Evolutionary conservation across 2,888 invertebrate genomes (phyloP).

Genomic region (Eremobia ochroleuca): DNA sequence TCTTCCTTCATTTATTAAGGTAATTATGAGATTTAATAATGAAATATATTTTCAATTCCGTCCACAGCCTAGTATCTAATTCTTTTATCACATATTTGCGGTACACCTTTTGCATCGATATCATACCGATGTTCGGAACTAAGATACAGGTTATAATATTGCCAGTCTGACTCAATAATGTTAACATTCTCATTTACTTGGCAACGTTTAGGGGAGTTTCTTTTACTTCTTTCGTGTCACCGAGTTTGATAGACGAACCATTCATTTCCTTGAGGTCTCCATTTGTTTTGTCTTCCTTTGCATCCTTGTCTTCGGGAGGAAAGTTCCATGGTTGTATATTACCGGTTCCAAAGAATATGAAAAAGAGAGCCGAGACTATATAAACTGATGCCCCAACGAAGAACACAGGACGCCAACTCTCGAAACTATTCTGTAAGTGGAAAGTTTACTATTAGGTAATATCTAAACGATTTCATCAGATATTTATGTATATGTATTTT

Average conservation of each 20-base stretch:
- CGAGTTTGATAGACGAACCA: conserved; percentile 71
- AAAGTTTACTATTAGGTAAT: conserved; percentile 28
- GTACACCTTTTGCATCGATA: conserved; percentile 49
- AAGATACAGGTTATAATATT: conserved; percentile 47
- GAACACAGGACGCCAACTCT: conserved; percentile 94
- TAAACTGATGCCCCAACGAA: conserved; percentile 94
- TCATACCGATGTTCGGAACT: conserved; percentile 47
- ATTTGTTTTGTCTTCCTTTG: conserved; percentile 72
- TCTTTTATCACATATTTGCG: conserved; percentile 63
- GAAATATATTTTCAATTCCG: conserved; percentile 50
- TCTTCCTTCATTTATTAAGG: conserved; percentile 13
- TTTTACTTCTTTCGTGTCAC: conserved; percentile 78
- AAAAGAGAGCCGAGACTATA: conserved; percentile 93
- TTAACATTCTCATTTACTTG: conserved; percentile 64
- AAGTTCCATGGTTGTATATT: conserved; percentile 94
- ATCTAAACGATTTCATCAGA: conserved; percentile 3
- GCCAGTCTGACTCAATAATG: conserved; percentile 42
- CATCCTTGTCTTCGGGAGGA: conserved; percentile 71
- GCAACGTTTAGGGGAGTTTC: conserved; percentile 82
- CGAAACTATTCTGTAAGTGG: conserved; percentile 92
- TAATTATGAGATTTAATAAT: conserved; percentile 25
- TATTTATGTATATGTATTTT: conserved; percentile 22
- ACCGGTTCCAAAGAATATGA: conserved; percentile 93
- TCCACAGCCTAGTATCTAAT: conserved; percentile 52
- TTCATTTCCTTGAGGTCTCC: conserved; percentile 77